phyloP scores from a whole-genome alignment of 2,113 vertebrate species.

The Scytalopus superciliaris region DNA sequence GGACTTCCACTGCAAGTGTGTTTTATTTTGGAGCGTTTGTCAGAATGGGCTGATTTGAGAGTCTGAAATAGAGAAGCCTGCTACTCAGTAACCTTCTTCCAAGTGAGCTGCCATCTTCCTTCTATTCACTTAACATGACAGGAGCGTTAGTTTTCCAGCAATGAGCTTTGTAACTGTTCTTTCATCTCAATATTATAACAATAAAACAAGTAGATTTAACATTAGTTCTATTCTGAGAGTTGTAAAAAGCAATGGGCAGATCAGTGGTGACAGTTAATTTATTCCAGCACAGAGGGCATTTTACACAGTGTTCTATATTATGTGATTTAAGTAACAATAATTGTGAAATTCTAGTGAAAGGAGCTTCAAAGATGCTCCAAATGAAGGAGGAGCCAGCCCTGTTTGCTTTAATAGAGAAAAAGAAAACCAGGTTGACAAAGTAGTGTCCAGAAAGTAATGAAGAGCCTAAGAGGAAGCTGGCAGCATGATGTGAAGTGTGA shows the following conservation, averaged over 20 bases:
- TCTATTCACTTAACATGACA: neutral
- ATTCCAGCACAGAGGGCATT: neutral
- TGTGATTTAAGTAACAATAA: neutral
- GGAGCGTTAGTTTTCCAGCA: neutral
- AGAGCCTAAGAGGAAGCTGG: neutral
- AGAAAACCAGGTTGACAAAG: neutral
- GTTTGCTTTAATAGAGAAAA: neutral
- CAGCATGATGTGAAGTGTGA: neutral
- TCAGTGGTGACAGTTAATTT: neutral
- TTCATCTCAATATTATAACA: neutral
- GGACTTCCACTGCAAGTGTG: slow-evolving; percentile 1
- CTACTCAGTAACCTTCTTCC: neutral
- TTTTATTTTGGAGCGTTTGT: neutral
- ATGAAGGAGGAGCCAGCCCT: neutral
- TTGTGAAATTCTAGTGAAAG: neutral
- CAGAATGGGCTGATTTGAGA: neutral
- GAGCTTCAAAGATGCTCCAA: neutral
- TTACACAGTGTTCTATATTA: neutral
- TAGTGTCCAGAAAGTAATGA: neutral
- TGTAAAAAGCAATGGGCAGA: neutral
- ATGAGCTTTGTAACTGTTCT: neutral
- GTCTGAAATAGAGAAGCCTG: neutral
- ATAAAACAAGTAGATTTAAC: neutral
- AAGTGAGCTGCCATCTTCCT: neutral
- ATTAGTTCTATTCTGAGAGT: neutral